phyloP scores from a whole-genome alignment of 2,888 invertebrate species.

The Tenthredo notha region DNA sequence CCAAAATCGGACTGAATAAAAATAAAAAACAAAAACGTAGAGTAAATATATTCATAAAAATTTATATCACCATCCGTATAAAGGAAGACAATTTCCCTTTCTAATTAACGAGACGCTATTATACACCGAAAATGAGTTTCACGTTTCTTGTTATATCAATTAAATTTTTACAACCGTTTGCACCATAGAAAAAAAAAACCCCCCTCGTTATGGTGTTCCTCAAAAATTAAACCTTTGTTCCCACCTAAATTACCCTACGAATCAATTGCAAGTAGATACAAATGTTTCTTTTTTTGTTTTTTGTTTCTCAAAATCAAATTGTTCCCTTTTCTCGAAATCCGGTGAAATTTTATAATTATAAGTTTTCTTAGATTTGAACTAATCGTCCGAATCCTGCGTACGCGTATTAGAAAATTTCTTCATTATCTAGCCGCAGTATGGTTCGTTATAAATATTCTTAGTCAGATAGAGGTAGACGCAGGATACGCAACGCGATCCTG shows the following conservation, averaged over 20 bases:
- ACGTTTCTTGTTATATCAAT: constrained; percentile 10
- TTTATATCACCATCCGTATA: not conserved
- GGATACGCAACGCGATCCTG: not conserved
- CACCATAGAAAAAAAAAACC: not conserved
- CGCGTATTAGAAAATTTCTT: not conserved
- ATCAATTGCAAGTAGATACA: not conserved
- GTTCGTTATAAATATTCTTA: constrained; percentile 10
- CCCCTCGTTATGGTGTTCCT: not conserved
- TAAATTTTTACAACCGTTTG: not conserved
- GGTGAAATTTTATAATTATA: not conserved
- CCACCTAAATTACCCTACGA: not conserved
- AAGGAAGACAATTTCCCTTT: not conserved
- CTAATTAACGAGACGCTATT: not conserved
- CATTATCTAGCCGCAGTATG: not conserved
- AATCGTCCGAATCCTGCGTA: not conserved
- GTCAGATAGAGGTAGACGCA: not conserved
- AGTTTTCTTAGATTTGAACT: not conserved
- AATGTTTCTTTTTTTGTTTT: not conserved
- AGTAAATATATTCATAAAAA: not conserved
- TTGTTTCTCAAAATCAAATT: not conserved
- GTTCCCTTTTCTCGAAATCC: not conserved
- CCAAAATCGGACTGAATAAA: constrained; percentile 2
- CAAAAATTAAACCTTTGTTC: not conserved
- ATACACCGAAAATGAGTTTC: not conserved
- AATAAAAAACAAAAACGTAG: not conserved